Base-by-base conservation (phyloP, 2,888 invertebrate genomes). In the Meliscaeva auricollis region DNA sequence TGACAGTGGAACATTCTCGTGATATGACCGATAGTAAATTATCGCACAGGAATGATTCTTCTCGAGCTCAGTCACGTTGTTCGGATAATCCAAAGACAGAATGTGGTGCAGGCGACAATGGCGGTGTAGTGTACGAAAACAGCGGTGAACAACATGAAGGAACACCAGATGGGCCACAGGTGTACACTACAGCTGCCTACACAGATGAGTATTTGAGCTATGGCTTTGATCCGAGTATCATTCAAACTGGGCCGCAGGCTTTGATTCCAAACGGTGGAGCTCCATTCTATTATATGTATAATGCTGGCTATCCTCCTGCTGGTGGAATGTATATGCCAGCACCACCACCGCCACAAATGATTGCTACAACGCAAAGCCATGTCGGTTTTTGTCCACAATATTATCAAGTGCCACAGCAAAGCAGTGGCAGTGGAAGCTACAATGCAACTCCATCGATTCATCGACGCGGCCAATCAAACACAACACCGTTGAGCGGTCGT, bases 1-100 rank as follows among this genome's bases (percentile, higher is more conserved):
- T 87, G 70, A 89, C 87, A 62, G 89, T 89, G 68, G 90, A 90
- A 87, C 70, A 90, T 87, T 50, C 50, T 15, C 87, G 76, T 17
- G 84, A 87, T 41, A 44, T 88, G 30, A 54, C 66, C 3, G 85
- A 87, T 30, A 75, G 52, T 11, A 87, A 80, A n/a, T 22, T 66
- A 38, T 77, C 74, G 15, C 76, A 76, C 11, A 66, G 70, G 7
- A 87, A 74, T 38, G 87, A 79, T 26, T 73, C 83, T 11, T 79
- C 87, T 1, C 62, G 85, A 70, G 44, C 68, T 22, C 41, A 76
- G 48, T 80, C 85, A n/a, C 60, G 75, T 38, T 87, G 84, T 48
- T 78, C 72, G 13, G 82, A 82, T 5, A 13, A 56, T 15, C 72
- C 66, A 30, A 84, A 73, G 15, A 7, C 22, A 0, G 87, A 87